Conservation (phyloP, 2,888 invertebrate species). For the Tortrix viridana region DNA sequence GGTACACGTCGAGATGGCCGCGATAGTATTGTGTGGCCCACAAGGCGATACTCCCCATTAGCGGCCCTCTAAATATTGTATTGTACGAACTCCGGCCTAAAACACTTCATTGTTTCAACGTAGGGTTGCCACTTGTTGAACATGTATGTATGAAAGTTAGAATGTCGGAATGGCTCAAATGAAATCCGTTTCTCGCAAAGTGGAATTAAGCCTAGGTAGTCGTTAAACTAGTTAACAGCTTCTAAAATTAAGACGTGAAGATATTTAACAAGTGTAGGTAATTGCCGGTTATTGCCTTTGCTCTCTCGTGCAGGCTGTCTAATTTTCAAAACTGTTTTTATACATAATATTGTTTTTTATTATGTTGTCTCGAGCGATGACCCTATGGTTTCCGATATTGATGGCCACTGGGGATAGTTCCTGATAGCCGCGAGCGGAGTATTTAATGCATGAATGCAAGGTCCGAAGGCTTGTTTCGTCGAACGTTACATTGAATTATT, state of each 20-base stretch:
- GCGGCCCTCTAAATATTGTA: slow-evolving; percentile 67
- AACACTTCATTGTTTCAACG: slow-evolving; percentile 66
- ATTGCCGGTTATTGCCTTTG: too few relatives aligned
- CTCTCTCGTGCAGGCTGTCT: too few relatives aligned
- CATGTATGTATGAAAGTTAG: background rate
- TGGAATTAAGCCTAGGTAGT: too few relatives aligned
- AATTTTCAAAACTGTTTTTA: too few relatives aligned
- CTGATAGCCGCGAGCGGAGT: slow-evolving; percentile 46
- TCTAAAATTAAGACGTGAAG: too few relatives aligned
- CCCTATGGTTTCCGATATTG: slow-evolving; percentile 56
- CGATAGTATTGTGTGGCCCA: slow-evolving; percentile 64
- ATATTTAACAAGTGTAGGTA: too few relatives aligned
- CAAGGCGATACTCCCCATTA: slow-evolving; percentile 69
- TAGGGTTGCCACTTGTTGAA: slow-evolving; percentile 19
- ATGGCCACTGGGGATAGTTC: slow-evolving; percentile 59
- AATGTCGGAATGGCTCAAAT: background rate
- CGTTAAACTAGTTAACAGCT: too few relatives aligned
- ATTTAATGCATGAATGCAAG: slow-evolving; percentile 46
- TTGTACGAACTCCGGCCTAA: slow-evolving; percentile 59
- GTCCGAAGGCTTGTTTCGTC: slow-evolving; percentile 43
- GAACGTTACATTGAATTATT: slow-evolving; percentile 8
- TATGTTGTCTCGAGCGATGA: slow-evolving; percentile 1
- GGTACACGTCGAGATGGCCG: slow-evolving; percentile 53
- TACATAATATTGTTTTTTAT: background rate
- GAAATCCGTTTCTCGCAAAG: too few relatives aligned